phyloP scores from a whole-genome alignment of 2,797 vertebrate species.

The Xyrichtys novacula region DNA sequence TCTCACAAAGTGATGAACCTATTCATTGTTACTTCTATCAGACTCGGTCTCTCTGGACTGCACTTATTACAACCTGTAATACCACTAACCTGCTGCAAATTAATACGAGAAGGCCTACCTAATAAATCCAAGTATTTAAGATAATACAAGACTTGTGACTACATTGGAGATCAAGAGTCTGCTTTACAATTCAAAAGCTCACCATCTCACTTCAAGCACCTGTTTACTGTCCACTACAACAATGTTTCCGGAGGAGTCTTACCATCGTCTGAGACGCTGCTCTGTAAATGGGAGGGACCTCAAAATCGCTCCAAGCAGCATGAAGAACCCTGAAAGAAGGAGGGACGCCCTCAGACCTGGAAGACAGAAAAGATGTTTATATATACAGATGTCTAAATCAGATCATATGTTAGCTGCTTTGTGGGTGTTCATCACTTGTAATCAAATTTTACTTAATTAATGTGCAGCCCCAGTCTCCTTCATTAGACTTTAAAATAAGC shows the following conservation, averaged over 20 bases:
- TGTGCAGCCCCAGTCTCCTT: no score
- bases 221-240: constrained; percentile 4
- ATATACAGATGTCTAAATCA: neutral
- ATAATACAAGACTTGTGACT: constrained; percentile 14
- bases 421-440: no score
- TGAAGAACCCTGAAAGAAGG: constrained; percentile 91
- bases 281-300: constrained; percentile 91
- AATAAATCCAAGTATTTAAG: constrained; percentile 25
- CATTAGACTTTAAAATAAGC: no score
- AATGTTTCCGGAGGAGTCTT: constrained; percentile 62
- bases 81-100: no score
- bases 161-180: constrained; percentile 14
- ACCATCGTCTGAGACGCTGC: constrained; percentile 90
- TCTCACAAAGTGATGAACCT: no score
- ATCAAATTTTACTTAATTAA: no score
- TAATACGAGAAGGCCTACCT: no score
- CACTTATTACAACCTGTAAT: no score
- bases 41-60: no score
- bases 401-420: no score
- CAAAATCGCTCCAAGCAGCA: constrained; percentile 91
- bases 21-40: no score
- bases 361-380: constrained; percentile 5
- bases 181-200: constrained; percentile 1
- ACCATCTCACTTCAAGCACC: neutral
- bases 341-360: constrained; percentile 93